Base-by-base conservation (phyloP, 2,888 invertebrate species). In the Serrognathus titanus region DNA sequence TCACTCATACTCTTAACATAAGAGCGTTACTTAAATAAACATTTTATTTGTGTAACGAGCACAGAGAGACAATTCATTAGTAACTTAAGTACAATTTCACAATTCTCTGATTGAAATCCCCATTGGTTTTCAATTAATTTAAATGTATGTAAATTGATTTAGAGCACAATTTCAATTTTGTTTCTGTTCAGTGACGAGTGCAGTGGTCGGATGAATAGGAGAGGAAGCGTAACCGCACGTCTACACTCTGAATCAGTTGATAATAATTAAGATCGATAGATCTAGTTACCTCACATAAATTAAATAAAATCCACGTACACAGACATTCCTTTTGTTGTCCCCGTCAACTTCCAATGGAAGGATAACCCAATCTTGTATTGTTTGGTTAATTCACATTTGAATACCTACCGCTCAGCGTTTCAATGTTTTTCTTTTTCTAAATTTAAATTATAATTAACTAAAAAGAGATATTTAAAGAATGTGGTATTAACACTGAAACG, bases 101-200 rank as follows among this genome's bases (percentile, higher is more conserved):
- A 62, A 62, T 57, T 64, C 61, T 62, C 59, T 64, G 64, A 67
- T 64, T 64, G 64, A 66, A 63, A 62, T 66, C 63, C 66, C 65
- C 62, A 66, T 65, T 63, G 65, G 66, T 63, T 66, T 64, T 58
- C 66, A 66, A 68, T 68, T 66, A 66, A 64, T 59, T 66, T 61
- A 66, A 68, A 68, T 66, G 63, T 68, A 68, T 68, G 68, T 63
- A 68, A 68, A 68, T 68, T 68, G 66, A 66, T 66, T 68, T 68
- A 66, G 66, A 63, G 63, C 58, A 67, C 67, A 66, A 66, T 66
- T 67, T 66, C 66, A 66, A 66, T 68, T 68, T 68, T 68, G 67
- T 66, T 65, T 65, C 67, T 64, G 57, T 61, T 63, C 63, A 59
- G 55, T 63, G 61, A 59, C 57, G 55, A 53, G 51, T 59, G 58